Base-by-base conservation (phyloP, 2,113 vertebrate genomes). In the Ranitomeya variabilis region DNA sequence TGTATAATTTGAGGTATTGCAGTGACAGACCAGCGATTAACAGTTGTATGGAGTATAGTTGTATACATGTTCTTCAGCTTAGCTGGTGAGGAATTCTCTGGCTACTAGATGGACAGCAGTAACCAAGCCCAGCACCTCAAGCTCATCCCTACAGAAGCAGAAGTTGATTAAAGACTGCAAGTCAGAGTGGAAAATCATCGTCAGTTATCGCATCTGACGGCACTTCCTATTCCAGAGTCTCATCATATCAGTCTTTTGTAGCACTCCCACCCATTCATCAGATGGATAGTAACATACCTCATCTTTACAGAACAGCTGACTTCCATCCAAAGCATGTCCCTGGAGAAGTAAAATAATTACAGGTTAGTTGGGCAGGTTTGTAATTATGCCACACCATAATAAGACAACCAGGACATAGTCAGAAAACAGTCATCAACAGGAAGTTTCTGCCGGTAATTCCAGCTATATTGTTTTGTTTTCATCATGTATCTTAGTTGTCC, bases 181-280 rank as follows among this genome's bases (percentile, higher is more conserved):
- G 90, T 95, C 94, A 95, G 95, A 92, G 86, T 82, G 62, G 12
- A 15, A 52, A 90, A 31, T 90, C 90, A 93, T 97, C 96, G 93
- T 97, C 97, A 97, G 96, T 96, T 98, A 67, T 97, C 96, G 96
- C 94, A 96, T 98, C 96, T 94, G 97, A 97, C 94, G 96, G 97
- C 96, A 97, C 97, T 98, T 98, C 97, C 97, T 97, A 98, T 94
- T 96, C 94, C 90, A 92, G 90, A 91, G 90, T 96, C 93, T 98
- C 97, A 96, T 98, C 97, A 96, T 23, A 92, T 90, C 79, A 88
- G 86, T 67, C 71, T 12, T 59, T 6, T 74, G 15, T 9, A 9
- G 14, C 71, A 45, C 7, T 45, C 37, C 5, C 37, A 45, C 37
- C 37, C 37, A 45, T 45, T 37, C 26, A 31, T 13, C 3, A 23